Evolutionary conservation across 1,140 invertebrate genomes (phyloP).

Genomic region (Lepidotrigona ventralis): DNA sequence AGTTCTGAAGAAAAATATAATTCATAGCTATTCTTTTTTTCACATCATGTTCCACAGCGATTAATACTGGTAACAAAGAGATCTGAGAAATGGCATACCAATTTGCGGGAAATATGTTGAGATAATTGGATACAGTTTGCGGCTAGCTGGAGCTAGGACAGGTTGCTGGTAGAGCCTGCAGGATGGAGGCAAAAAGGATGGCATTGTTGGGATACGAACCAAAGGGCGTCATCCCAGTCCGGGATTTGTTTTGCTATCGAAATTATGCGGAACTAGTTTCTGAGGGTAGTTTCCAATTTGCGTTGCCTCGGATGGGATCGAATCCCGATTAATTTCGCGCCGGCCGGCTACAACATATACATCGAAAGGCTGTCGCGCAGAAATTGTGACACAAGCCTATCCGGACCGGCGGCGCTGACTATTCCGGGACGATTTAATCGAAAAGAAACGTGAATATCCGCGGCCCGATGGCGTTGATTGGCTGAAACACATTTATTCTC

Average conservation of each 20-base stretch:
- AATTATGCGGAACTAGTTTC: conserved; percentile 75
- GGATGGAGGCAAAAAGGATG: not conserved
- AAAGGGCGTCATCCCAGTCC: conserved; percentile 27
- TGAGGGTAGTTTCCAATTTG: conserved; percentile 74
- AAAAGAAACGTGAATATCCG: conserved; percentile 68
- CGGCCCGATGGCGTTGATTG: conserved; percentile 59
- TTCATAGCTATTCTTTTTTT: not conserved
- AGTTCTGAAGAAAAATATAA: not conserved
- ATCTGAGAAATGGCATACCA: not conserved
- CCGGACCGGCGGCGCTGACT: not conserved
- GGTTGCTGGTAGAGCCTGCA: not conserved
- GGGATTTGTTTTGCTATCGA: conserved; percentile 71
- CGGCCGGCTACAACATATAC: conserved; percentile 42
- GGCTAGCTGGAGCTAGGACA: not conserved
- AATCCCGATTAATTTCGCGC: conserved; percentile 73
- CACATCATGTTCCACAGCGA: not conserved
- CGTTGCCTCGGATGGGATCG: conserved; percentile 67
- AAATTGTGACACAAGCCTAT: conserved; percentile 63
- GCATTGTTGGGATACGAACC: conserved; percentile 31
- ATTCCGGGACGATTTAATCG: conserved; percentile 65
- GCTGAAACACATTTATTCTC: conserved; percentile 65
- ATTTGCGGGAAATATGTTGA: not conserved
- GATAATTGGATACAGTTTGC: conserved; percentile 35
- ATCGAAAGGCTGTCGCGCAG: conserved; percentile 48
- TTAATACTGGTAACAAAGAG: conserved; percentile 28